A percentile compares a stretch with the other conserved stretches of the same genome.
These are phyloP conservation scores for Oceanodroma leucorhoa DNA, from an alignment of 2,797 vertebrate genomes.

Conservation along the genomic window DNA sequence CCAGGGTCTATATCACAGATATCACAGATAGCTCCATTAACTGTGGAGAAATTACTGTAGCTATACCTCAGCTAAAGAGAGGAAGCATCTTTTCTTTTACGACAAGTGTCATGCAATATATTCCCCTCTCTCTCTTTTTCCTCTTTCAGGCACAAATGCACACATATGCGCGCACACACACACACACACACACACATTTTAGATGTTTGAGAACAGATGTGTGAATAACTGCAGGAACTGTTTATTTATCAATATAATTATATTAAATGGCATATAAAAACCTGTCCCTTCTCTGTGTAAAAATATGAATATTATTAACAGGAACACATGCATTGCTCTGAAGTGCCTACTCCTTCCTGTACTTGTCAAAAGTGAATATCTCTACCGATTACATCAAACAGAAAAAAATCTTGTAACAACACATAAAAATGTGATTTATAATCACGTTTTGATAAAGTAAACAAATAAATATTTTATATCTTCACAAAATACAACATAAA, in stretches of 20 bases:
- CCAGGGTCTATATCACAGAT: not conserved
- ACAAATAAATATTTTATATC: not conserved
- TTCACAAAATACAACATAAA: not conserved
- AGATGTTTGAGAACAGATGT: not conserved
- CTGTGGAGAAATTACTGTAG: not conserved
- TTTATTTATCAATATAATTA: not conserved
- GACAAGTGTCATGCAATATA: not conserved
- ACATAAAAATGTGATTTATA: not conserved
- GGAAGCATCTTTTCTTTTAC: not conserved
- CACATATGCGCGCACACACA: rapidly evolving
- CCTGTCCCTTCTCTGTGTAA: not conserved
- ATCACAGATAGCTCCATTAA: not conserved
- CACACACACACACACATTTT: not conserved
- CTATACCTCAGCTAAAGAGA: not conserved
- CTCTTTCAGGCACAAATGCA: rapidly evolving
- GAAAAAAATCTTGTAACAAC: not conserved
- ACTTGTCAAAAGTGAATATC: not conserved
- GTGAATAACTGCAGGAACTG: not conserved
- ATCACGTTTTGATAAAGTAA: not conserved
- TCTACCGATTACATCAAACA: not conserved
- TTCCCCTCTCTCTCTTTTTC: not conserved
- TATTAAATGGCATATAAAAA: not conserved
- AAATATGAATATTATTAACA: not conserved
- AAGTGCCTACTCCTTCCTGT: not conserved
- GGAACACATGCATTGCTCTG: not conserved